Base-by-base conservation (phyloP, 2,888 invertebrate genomes). In the Rhamphomyia laevipes region DNA sequence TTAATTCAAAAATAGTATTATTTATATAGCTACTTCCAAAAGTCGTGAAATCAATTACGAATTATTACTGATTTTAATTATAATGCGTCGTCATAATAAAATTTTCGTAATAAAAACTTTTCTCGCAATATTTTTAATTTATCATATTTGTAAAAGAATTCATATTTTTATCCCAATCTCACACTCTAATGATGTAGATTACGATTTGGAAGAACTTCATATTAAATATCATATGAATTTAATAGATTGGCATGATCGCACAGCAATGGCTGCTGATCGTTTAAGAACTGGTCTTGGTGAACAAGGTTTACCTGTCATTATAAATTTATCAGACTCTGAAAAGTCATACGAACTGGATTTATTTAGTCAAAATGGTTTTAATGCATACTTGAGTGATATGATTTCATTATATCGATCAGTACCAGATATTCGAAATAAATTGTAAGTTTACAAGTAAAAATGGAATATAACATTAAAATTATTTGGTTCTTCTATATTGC, bases 351-450 rank as follows among this genome's bases (percentile, higher is more conserved):
- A 77, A 47, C 58, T 56, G 4, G 55, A 52, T 30, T 70, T 94
- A 33, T 95, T 89, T 63, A 76, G 84, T 60, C 86, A 84, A 15
- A 96, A 97, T 66, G 96, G 96, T 1, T 97, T 95, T 66, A 95
- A 96, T 68, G 96, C 87, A 0, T 81, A 87, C 2, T 77, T 90
- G 16, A 94, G 94, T 66, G 96, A 97, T 71, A 81, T 81, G 60
- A 95, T 97, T 58, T 81, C 93, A 0, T 61, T 96, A 16, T 86
- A 94, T 68, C 78, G 96, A 46, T 86, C 95, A 0, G 53, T 88
- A 40, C 84, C 84, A 0, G 88, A 88, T 63, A 86, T 88, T 50
- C 72, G 88, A 27, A 78, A 87, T 63, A 64, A 72, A n/a, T 77
- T 73, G 71, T 77, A 61, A 64, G 67, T 57, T 35, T 7, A 27